Conservation (phyloP, 2,113 vertebrate species). For the Phainopepla nitens region DNA sequence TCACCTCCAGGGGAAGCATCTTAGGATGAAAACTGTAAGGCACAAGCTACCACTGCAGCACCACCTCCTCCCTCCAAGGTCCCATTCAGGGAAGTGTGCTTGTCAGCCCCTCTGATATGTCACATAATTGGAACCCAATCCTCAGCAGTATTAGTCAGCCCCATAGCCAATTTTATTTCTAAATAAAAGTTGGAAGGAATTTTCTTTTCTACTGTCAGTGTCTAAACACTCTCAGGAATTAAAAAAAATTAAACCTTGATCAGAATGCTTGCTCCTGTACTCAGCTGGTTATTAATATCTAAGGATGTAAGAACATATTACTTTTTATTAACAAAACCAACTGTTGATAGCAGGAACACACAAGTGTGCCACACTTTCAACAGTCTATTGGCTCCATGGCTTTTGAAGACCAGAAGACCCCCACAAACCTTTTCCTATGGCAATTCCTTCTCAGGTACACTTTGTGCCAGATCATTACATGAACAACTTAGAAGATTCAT, state of each 20-base stretch:
- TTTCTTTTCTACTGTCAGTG: neutral
- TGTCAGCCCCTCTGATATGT: neutral
- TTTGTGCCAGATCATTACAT: neutral
- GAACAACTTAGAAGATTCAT: neutral
- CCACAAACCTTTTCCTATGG: neutral
- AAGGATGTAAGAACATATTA: neutral
- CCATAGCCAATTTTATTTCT: neutral
- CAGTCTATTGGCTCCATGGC: neutral
- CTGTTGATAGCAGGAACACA: neutral
- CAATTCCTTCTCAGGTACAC: neutral
- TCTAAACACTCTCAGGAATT: neutral
- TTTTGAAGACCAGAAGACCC: neutral
- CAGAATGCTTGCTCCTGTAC: neutral
- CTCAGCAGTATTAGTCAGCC: neutral
- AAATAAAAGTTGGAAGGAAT: neutral
- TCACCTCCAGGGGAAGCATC: neutral
- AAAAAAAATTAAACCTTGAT: neutral
- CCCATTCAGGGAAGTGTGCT: neutral
- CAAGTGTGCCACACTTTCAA: neutral
- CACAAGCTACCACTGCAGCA: neutral
- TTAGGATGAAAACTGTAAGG: neutral
- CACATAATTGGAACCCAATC: neutral
- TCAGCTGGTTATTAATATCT: neutral
- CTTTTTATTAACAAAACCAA: neutral
- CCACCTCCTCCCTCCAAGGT: neutral